Evolutionary conservation across 2,797 vertebrate species (phyloP).

Genomic region (Aphelocoma californica): DNA sequence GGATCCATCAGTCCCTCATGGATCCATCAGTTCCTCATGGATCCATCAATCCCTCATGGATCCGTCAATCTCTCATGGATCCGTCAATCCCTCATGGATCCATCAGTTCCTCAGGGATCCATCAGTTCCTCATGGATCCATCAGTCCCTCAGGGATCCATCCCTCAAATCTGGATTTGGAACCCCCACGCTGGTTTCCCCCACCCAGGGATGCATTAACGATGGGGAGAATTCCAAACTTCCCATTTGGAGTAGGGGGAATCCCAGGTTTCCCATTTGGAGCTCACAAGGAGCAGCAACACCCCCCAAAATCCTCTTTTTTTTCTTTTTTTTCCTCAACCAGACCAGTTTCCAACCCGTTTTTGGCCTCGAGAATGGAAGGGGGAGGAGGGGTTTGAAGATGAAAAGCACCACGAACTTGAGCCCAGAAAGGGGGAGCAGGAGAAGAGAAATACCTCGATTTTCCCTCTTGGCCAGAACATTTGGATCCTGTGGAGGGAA

Average conservation of each 20-base stretch:
- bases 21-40: background rate
- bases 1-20: no score
- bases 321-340: background rate
- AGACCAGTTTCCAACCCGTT: background rate
- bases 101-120: no score
- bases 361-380: background rate
- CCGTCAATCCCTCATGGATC: no score
- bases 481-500: slow-evolving; percentile 83
- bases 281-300: background rate
- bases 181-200: accelerated
- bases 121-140: background rate
- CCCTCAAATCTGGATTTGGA: background rate
- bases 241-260: background rate
- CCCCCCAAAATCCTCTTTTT: background rate
- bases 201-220: accelerated
- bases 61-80: no score
- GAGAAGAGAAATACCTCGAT: slow-evolving; percentile 83
- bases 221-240: background rate
- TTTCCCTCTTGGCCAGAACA: slow-evolving; percentile 84
- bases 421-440: slow-evolving; percentile 11
- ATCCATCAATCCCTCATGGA: background rate
- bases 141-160: background rate
- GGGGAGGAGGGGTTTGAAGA: background rate
- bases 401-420: slow-evolving; percentile 2
- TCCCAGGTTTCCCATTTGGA: background rate